Evolutionary conservation across 2,113 vertebrate species (phyloP).

Genomic region (Murina feae): DNA sequence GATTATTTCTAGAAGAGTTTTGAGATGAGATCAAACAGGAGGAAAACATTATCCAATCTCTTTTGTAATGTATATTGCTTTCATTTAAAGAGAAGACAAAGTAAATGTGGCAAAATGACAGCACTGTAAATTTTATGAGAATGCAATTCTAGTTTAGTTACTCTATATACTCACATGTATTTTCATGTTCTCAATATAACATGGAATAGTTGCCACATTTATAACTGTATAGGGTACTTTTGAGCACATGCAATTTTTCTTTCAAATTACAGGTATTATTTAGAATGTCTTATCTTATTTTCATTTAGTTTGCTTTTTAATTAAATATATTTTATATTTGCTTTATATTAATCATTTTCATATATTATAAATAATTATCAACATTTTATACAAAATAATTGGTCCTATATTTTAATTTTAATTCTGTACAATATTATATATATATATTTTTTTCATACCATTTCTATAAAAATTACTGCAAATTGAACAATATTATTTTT

Average conservation of each 20-base stretch:
- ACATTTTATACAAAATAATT: background rate
- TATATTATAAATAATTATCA: background rate
- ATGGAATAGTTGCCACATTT: background rate
- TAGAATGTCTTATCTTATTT: background rate
- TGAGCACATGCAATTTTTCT: background rate
- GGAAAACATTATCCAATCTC: background rate
- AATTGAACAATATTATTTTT: background rate
- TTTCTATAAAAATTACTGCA: background rate
- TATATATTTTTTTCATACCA: background rate
- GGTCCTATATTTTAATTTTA: background rate
- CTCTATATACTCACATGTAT: background rate
- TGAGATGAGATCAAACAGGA: background rate
- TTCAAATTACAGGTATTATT: background rate
- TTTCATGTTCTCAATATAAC: background rate
- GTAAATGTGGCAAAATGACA: conserved; percentile 14
- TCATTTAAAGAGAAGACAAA: background rate
- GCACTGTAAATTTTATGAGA: background rate
- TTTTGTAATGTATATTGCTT: background rate
- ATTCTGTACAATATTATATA: background rate
- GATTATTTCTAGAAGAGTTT: background rate
- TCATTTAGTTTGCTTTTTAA: background rate
- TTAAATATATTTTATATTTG: background rate
- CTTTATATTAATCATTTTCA: background rate
- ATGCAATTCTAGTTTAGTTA: background rate
- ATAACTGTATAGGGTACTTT: background rate